These are phyloP conservation scores for Neoarius graeffei DNA, from an alignment of 2,113 vertebrate genomes.

Conservation along the genomic window DNA sequence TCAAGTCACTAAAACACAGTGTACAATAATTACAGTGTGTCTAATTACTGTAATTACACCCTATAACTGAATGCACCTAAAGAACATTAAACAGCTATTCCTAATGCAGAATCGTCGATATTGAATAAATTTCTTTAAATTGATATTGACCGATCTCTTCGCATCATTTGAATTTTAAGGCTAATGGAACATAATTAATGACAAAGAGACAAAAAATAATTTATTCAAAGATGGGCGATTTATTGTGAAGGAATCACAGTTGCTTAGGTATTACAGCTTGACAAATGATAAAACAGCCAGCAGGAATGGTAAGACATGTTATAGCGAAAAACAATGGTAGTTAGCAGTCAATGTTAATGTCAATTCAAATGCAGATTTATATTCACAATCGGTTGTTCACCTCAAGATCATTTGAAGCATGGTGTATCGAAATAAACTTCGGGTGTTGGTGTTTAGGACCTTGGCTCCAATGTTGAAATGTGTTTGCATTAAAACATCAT, in stretches of 20 bases:
- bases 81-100: neutral
- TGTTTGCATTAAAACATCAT: slow-evolving; percentile 3
- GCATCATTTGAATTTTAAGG: neutral
- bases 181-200: neutral
- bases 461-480: slow-evolving; percentile 7
- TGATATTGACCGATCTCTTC: neutral
- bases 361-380: too few species aligned
- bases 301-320: slow-evolving; percentile 29
- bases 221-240: slow-evolving; percentile 42
- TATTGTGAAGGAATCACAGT: slow-evolving; percentile 53
- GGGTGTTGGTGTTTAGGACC: neutral
- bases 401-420: slow-evolving; percentile 4
- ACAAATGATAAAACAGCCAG: slow-evolving; percentile 36
- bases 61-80: neutral
- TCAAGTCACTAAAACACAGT: too few species aligned
- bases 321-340: slow-evolving; percentile 16
- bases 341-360: neutral
- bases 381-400: neutral
- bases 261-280: slow-evolving; percentile 35
- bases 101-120: neutral
- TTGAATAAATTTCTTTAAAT: neutral
- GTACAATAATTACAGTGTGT: too few species aligned
- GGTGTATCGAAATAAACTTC: neutral
- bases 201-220: slow-evolving; percentile 8
- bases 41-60: too few species aligned